Evolutionary conservation across 1,140 invertebrate genomes (phyloP), one percentile per base, ranked within the genome.

Genomic region (Condylostylus longicornis): DNA sequence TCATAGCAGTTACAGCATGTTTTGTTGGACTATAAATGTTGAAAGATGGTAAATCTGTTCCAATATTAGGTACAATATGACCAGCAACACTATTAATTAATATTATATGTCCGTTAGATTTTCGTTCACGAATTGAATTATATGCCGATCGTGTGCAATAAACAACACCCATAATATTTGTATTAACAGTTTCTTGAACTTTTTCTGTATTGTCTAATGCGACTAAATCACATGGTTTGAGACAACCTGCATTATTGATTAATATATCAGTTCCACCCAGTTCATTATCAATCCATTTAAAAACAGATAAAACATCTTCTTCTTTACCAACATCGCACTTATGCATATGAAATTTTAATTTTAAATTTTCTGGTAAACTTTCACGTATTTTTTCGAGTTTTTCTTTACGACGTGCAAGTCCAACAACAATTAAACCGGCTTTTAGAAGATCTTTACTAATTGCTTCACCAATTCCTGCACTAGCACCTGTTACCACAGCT

Each of bases 181-280:
- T 70, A 27, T 83, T 71, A 20, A 84, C 36, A 13, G 64, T 54
- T 10, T 46, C 19, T 14, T 45, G 44, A 49, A 64, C 62, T 5
- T 52, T 48, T 6, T 42, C 14, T 1, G 63, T 49, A 22, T 58
- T 56, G 4, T 21, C 53, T 40, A 61, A 65, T 62, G 48, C 65
- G 42, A 50, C 48, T 68, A 71, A 20, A 57, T 51, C 44, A 45
- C 52, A 66, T 64, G 69, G 49, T 59, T 48, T 45, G 1, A 65
- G 53, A 2, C 76, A 48, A 2, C 75, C 82, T 12, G 82, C 81
- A 57, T 80, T 82, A 53, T 82, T 86, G 23, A 87, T 62, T 23
- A 82, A 61, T 4, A 85, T 61, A 48, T 83, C 72, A 1, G 79
- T 62, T 2, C 74, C 72, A 3, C 76, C 77, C 15, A 76, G 58